These are phyloP conservation scores for Chelonoidis abingdonii DNA, from an alignment of 2,113 vertebrate genomes.

Conservation along the genomic window DNA sequence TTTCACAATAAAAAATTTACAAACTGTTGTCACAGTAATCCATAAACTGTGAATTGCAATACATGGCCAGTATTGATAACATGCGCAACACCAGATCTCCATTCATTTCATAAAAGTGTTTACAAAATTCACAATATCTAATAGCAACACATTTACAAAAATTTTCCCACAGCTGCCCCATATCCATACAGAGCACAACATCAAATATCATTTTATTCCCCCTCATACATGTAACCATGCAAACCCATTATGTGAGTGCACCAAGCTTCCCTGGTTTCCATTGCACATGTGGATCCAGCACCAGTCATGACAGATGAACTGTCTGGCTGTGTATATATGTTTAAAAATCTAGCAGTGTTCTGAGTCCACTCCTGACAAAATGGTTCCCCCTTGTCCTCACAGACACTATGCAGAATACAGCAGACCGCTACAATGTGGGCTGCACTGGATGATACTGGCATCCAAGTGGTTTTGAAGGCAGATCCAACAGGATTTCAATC, in stretches of 20 bases:
- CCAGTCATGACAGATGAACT: neutral
- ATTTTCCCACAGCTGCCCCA: neutral
- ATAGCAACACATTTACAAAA: neutral
- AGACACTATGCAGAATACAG: neutral
- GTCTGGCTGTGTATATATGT: neutral
- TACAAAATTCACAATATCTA: neutral
- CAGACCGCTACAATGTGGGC: neutral
- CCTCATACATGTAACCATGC: neutral
- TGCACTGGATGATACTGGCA: too few species aligned
- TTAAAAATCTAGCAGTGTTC: neutral
- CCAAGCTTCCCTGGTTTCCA: neutral
- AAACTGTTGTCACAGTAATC: neutral
- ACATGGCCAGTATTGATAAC: neutral
- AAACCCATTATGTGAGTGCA: neutral
- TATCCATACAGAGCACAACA: neutral
- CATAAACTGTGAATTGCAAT: neutral
- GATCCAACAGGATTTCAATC: too few species aligned
- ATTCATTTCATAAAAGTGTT: neutral
- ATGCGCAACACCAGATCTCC: neutral
- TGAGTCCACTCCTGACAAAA: neutral
- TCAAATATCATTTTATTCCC: neutral
- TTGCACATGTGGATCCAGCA: neutral
- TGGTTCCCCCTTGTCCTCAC: neutral
- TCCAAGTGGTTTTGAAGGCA: too few species aligned
- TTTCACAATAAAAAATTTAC: neutral